Base-by-base conservation (phyloP, 30 jellyfish, hydroid and myxozoan species). In the Sanderia malayensis region DNA sequence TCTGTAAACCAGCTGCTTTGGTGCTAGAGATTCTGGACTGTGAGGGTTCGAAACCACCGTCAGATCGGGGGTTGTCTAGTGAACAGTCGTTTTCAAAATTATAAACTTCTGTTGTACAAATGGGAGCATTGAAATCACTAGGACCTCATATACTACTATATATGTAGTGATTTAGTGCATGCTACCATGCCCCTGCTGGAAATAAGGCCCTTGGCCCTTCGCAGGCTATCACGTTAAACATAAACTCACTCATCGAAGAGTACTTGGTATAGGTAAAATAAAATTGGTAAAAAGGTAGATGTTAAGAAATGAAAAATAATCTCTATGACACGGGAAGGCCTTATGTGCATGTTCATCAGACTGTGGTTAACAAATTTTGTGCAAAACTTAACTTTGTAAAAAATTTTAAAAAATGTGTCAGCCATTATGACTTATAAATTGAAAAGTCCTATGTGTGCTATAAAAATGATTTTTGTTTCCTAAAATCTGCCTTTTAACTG, bases 391-490 rank as follows among this genome's bases (percentile, higher is more conserved):
- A 41, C 55, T 41, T 41, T 41, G 55, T 41, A 41, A 41, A 41
- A 41, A 15, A 41, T 41, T 41, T 41, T 6, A 41, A 41, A n/a
- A n/a, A n/a, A 41, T 6, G 55, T 41, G 55, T 41, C 55, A 41
- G 55, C 55, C 55, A 41, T 41, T 41, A 41, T 6, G 55, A 41
- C 55, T 41, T 41, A 41, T 41, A 41, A 6, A 41, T 41, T 41
- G 55, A 15, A 41, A 41, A 41, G 55, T 41, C 55, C 55, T 41
- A 41, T 41, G 55, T 41, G 55, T 41, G 55, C 55, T 41, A 41
- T 41, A 41, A 41, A 41, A 41, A 41, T 41, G 55, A 41, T 41
- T 41, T 41, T 41, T 41, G n/a, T 41, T 41, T 41, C 55, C 55
- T 41, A 41, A 41, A 41, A 41, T 41, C 55, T 41, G 55, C 55